Percentiles rank a stretch among this genome's conserved stretches.
These are phyloP conservation scores for Epinephelus malabaricus DNA, from an alignment of 2,797 vertebrate species.

Conservation along the genomic window DNA sequence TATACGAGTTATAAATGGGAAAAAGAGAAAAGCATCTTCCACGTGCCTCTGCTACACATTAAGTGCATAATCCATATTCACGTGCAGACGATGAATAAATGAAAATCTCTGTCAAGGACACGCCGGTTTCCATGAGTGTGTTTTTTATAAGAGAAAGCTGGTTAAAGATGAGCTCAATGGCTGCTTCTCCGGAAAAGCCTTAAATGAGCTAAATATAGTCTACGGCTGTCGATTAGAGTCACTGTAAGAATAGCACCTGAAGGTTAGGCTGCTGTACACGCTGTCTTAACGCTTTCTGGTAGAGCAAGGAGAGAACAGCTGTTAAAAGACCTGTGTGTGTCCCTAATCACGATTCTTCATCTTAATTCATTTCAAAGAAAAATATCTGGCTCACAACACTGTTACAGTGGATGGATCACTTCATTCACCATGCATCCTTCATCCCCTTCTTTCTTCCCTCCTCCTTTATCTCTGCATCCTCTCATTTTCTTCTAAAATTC, in stretches of 20 bases:
- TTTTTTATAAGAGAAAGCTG: constrained; percentile 22
- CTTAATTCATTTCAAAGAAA: constrained; percentile 40
- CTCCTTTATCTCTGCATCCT: constrained; percentile 17
- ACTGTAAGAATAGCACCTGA: constrained; percentile 39
- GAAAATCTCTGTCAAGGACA: constrained; percentile 45
- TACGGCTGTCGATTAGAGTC: constrained; percentile 23
- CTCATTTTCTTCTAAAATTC: constrained; percentile 18
- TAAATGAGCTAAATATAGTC: constrained; percentile 49
- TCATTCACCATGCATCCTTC: constrained; percentile 17
- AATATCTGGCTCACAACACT: constrained; percentile 30
- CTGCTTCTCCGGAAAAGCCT: constrained; percentile 27
- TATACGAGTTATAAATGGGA: constrained; percentile 29
- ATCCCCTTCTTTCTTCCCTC: neutral
- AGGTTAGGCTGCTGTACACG: constrained; percentile 20
- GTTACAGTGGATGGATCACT: constrained; percentile 21
- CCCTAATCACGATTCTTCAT: constrained; percentile 22
- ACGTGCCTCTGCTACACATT: neutral
- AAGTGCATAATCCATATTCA: constrained; percentile 42
- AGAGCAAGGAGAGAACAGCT: constrained; percentile 15
- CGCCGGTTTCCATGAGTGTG: constrained; percentile 7
- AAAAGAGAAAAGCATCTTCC: constrained; percentile 22
- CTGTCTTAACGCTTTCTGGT: constrained; percentile 14
- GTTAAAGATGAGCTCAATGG: constrained; percentile 35
- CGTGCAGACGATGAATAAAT: constrained; percentile 45
- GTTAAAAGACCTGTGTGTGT: constrained; percentile 31